These are phyloP conservation scores for Synchiropus splendidus DNA, from an alignment of 2,113 vertebrate species.

Conservation along the genomic window DNA sequence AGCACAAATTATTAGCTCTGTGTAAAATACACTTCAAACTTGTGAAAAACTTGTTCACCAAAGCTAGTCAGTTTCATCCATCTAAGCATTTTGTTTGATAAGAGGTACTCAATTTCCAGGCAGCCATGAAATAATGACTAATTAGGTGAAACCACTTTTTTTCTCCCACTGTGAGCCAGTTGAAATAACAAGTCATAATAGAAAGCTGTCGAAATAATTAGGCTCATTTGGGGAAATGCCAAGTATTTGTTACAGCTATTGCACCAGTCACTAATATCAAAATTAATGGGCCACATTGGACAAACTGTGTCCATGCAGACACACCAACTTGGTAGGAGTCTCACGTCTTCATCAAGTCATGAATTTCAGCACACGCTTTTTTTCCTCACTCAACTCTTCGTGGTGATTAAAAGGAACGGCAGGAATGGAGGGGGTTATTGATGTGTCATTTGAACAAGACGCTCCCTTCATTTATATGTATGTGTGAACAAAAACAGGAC, in stretches of 20 bases:
- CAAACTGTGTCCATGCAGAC: constrained; percentile 1
- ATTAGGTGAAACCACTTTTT: constrained; percentile 9
- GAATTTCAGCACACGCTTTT: constrained; percentile 34
- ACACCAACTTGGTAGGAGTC: constrained; percentile 2
- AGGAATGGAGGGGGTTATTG: constrained; percentile 14
- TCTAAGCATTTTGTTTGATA: constrained; percentile 9
- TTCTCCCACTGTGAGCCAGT: not conserved
- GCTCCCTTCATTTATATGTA: constrained; percentile 2
- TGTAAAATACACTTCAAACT: no score
- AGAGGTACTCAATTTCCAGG: constrained; percentile 17
- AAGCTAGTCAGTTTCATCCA: constrained; percentile 3
- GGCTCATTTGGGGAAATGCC: constrained; percentile 25
- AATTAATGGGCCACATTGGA: constrained; percentile 18
- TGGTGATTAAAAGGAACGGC: constrained; percentile 9
- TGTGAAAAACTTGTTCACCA: no score
- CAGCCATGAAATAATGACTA: constrained; percentile 13
- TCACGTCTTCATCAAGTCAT: constrained; percentile 23
- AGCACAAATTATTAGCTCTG: no score
- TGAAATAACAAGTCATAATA: constrained; percentile 14
- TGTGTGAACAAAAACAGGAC: not conserved
- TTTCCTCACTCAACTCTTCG: constrained; percentile 41
- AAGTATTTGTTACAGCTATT: constrained; percentile 19
- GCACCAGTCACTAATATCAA: constrained; percentile 12
- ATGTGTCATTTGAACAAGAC: constrained; percentile 36
- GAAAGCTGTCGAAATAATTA: constrained; percentile 20